A percentile compares a stretch with the other conserved stretches of the same genome.
Evolutionary conservation across 2,113 vertebrate genomes (phyloP).

Genomic region (Passer domesticus): DNA sequence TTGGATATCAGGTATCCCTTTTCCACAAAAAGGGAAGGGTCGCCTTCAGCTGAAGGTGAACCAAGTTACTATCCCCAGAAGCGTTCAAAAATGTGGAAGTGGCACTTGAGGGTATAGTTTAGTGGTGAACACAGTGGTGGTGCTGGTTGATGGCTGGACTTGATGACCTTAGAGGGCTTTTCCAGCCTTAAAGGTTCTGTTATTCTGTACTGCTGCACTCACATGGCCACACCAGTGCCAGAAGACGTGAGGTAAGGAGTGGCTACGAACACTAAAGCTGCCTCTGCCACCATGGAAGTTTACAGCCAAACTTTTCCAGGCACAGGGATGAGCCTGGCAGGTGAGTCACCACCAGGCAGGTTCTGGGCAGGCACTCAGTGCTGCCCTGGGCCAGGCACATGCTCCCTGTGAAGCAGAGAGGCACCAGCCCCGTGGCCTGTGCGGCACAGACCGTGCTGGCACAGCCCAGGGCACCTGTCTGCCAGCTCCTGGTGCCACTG

Average conservation of each 20-base stretch:
- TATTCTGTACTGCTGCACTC: neutral
- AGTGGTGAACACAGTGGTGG: neutral
- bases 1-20: neutral
- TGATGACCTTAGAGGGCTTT: neutral
- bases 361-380: neutral
- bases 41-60: neutral
- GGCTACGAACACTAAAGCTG: neutral
- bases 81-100: neutral
- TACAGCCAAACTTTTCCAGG: neutral
- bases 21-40: neutral
- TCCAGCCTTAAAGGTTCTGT: neutral
- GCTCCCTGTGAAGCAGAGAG: accelerated
- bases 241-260: accelerated
- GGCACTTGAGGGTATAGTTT: neutral
- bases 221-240: accelerated
- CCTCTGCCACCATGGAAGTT: neutral
- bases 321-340: neutral
- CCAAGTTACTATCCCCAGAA: neutral
- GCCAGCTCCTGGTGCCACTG: accelerated
- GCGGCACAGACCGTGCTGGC: accelerated
- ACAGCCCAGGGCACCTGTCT: accelerated
- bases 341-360: neutral
- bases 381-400: accelerated
- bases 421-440: accelerated
- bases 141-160: neutral